Evolutionary conservation across 2,797 vertebrate genomes (phyloP).

Genomic region (Fringilla coelebs): DNA sequence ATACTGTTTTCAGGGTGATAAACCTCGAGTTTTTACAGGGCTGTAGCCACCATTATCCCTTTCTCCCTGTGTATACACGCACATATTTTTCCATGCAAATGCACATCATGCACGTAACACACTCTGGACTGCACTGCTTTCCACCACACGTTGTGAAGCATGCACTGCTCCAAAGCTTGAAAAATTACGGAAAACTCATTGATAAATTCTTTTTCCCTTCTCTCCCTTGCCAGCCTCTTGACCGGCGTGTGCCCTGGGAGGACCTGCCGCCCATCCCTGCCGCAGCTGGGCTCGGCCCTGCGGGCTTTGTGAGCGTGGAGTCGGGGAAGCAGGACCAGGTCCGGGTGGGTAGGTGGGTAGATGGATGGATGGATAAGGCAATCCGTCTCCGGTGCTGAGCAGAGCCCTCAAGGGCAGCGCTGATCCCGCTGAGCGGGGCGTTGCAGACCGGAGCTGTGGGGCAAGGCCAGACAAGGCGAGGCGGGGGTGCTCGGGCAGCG

Average conservation of each 20-base stretch:
- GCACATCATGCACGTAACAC: not conserved
- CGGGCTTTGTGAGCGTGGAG: not conserved
- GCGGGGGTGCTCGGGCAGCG: not conserved
- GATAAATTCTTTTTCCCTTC: not conserved
- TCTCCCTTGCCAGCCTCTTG: not conserved
- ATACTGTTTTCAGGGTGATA: not conserved
- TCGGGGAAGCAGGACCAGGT: not conserved
- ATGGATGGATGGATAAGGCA: not conserved
- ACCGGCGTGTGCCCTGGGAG: not conserved
- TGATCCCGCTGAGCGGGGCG: not conserved
- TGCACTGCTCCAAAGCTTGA: not conserved
- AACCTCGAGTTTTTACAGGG: not conserved
- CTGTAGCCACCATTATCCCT: not conserved
- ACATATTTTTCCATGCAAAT: not conserved
- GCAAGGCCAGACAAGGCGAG: not conserved
- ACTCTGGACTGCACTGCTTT: not conserved
- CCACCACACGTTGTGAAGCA: not conserved
- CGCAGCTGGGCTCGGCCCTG: not conserved
- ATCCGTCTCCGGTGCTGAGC: not conserved
- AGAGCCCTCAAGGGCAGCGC: not conserved
- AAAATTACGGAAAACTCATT: not conserved
- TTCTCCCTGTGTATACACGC: not conserved
- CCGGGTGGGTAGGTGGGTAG: rapidly evolving
- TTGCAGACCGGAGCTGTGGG: not conserved
- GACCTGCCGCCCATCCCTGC: not conserved